These are phyloP conservation scores for Tragelaphus buxtoni DNA, from an alignment of 2,113 vertebrate species.

Conservation along the genomic window DNA sequence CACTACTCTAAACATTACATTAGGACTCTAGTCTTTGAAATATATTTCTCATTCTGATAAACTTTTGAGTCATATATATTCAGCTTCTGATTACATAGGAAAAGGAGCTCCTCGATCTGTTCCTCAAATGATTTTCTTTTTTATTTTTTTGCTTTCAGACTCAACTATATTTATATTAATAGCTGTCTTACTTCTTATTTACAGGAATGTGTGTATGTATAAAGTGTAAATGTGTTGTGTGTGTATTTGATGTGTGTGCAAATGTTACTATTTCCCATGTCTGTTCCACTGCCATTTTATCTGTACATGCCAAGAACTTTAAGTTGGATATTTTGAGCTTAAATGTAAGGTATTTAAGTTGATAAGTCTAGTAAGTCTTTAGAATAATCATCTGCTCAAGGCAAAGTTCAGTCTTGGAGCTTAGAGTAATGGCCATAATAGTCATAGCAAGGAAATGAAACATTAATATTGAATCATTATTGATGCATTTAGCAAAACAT, in stretches of 20 bases:
- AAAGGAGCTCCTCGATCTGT: background rate
- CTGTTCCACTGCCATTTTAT: background rate
- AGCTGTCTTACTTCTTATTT: background rate
- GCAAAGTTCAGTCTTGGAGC: background rate
- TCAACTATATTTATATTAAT: background rate
- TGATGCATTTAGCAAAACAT: background rate
- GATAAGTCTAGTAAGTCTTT: background rate
- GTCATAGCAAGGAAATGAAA: background rate
- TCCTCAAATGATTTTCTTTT: background rate
- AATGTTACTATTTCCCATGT: background rate
- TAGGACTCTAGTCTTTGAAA: background rate
- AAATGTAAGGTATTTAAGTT: background rate
- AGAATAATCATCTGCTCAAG: background rate
- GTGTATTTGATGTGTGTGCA: background rate
- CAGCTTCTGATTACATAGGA: background rate
- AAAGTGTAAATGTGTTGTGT: background rate
- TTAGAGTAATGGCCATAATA: background rate
- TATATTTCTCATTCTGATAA: background rate
- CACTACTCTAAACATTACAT: background rate
- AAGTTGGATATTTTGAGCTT: background rate
- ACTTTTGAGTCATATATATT: background rate
- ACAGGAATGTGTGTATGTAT: background rate
- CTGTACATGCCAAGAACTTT: background rate
- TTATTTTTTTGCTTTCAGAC: background rate
- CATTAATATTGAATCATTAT: background rate